Percentiles rank a stretch among this genome's conserved stretches.
Evolutionary conservation across 2,113 vertebrate species (phyloP).

Genomic region (Aspiorhynchus laticeps): DNA sequence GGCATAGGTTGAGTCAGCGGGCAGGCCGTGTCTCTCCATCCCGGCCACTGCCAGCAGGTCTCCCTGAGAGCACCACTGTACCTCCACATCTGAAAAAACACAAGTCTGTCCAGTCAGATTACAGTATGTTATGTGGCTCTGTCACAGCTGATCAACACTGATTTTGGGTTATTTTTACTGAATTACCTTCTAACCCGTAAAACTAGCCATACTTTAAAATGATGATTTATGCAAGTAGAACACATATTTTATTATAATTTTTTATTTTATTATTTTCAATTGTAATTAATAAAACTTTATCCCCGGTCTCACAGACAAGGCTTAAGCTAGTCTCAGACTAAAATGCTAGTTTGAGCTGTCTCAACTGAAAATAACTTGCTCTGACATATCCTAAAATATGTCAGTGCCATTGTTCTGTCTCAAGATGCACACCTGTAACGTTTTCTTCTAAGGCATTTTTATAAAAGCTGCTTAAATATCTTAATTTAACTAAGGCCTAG

Average conservation of each 20-base stretch:
- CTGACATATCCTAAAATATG: too few relatives aligned
- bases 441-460: too few relatives aligned
- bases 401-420: too few relatives aligned
- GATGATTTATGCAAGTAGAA: not conserved
- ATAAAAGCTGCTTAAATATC: too few relatives aligned
- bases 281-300: not conserved
- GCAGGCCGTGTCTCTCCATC: conserved; percentile 87
- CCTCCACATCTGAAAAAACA: conserved; percentile 88
- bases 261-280: not conserved
- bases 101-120: conserved; percentile 17
- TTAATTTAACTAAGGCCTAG: too few relatives aligned
- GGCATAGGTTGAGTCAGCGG: conserved; percentile 80
- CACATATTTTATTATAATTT: too few relatives aligned
- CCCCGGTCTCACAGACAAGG: too few relatives aligned
- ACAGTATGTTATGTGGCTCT: not conserved
- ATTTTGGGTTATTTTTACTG: not conserved
- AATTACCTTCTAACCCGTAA: not conserved
- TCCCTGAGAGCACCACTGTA: conserved; percentile 97
- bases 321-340: too few relatives aligned
- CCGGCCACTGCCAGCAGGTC: conserved; percentile 96
- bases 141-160: not conserved
- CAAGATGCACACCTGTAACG: too few relatives aligned
- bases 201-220: not conserved
- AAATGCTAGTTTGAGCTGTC: too few relatives aligned
- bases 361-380: too few relatives aligned